Evolutionary conservation across 1,140 invertebrate genomes (phyloP).

Genomic region (Nylanderia fulva): DNA sequence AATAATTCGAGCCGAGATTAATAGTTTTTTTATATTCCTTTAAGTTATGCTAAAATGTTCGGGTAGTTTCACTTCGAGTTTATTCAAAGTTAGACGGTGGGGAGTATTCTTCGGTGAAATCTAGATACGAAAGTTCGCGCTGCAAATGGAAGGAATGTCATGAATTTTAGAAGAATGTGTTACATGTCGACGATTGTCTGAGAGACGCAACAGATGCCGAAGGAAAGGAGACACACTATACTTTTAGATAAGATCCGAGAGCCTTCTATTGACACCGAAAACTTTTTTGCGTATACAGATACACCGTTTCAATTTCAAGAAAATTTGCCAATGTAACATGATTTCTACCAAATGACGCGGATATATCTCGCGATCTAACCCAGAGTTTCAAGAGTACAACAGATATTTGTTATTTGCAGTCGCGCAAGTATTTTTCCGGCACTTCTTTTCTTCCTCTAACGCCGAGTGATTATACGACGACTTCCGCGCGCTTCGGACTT

Average conservation of each 20-base stretch:
- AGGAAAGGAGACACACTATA: not conserved
- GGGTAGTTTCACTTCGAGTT: not conserved
- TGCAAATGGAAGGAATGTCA: slow-evolving; percentile 50
- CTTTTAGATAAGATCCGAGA: not conserved
- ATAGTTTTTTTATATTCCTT: too few relatives aligned
- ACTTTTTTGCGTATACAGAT: not conserved
- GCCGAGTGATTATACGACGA: slow-evolving; percentile 40
- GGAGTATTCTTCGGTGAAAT: slow-evolving; percentile 42
- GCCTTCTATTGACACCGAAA: not conserved
- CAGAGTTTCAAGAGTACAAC: slow-evolving; percentile 7
- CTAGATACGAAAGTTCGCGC: slow-evolving; percentile 53
- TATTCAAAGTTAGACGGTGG: slow-evolving; percentile 19
- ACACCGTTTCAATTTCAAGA: not conserved
- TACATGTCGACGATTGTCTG: slow-evolving; percentile 37
- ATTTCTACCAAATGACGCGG: not conserved
- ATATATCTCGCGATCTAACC: not conserved
- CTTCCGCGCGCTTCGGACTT: slow-evolving; percentile 11
- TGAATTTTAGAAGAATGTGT: slow-evolving; percentile 44
- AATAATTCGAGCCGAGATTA: too few relatives aligned
- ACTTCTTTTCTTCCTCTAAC: slow-evolving; percentile 1
- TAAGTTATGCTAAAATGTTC: slow-evolving; percentile 33
- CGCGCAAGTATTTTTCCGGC: not conserved
- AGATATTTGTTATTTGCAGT: slow-evolving; percentile 42
- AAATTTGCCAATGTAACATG: not conserved
- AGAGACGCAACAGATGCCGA: slow-evolving; percentile 42